These are phyloP conservation scores for Conus betulinus DNA, from an alignment of 1,140 invertebrate species.

Conservation along the genomic window DNA sequence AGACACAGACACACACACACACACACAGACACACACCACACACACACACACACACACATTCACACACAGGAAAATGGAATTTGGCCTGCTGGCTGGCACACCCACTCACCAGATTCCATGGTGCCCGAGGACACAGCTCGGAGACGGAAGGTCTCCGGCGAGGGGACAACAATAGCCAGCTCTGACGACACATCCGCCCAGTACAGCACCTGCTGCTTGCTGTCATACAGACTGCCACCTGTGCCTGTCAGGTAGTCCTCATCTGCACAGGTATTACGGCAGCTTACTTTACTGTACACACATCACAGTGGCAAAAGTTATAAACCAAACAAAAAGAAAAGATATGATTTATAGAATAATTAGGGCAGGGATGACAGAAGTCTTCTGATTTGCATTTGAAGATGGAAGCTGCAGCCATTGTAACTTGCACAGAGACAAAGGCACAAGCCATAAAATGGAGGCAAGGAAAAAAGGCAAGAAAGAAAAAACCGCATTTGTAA, in stretches of 20 bases:
- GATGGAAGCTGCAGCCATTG: too few relatives aligned
- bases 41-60: conserved; percentile 2
- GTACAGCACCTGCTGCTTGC: conserved; percentile 87
- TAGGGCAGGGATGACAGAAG: too few relatives aligned
- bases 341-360: too few relatives aligned
- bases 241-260: conserved; percentile 75
- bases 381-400: too few relatives aligned
- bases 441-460: too few relatives aligned
- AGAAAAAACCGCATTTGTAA: too few relatives aligned
- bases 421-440: too few relatives aligned
- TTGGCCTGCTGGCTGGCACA: background rate
- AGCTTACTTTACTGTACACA: too few relatives aligned
- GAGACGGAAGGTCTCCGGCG: conserved; percentile 72
- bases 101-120: conserved; percentile 49
- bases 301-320: background rate
- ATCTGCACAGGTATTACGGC: conserved; percentile 49
- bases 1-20: too few relatives aligned
- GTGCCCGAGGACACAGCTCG: conserved; percentile 41
- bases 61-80: background rate
- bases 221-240: conserved; percentile 83
- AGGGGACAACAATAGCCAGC: conserved; percentile 95
- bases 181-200: conserved; percentile 98
- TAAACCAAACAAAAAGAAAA: background rate
- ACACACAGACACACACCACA: background rate
- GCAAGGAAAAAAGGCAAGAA: too few relatives aligned